Evolutionary conservation across 2,113 vertebrate genomes (phyloP).

Genomic region (Melanerpes formicivorus): DNA sequence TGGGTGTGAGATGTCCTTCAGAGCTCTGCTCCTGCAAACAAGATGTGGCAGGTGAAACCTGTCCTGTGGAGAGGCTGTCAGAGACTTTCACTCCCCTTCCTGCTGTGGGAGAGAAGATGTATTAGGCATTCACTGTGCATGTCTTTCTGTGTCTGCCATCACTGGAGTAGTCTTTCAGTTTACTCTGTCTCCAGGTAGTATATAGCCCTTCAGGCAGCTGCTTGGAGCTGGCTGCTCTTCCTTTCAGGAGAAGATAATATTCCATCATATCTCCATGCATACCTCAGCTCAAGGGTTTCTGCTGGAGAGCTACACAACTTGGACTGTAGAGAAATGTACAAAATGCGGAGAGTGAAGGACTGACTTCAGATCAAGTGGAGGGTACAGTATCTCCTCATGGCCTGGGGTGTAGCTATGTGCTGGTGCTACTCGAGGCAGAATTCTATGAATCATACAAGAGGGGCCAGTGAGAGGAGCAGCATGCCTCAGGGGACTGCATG

Average conservation of each 20-base stretch:
- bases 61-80: neutral
- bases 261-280: accelerated
- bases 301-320: neutral
- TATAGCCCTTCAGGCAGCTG: neutral
- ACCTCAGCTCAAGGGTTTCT: neutral
- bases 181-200: neutral
- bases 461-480: neutral
- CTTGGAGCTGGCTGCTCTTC: neutral
- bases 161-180: neutral
- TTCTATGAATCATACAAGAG: neutral
- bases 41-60: neutral
- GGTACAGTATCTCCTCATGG: neutral
- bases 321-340: neutral
- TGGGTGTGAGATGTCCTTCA: neutral
- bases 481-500: neutral
- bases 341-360: neutral
- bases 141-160: neutral
- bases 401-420: neutral
- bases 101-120: neutral
- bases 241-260: neutral
- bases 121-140: neutral
- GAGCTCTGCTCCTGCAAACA: neutral
- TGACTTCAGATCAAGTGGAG: neutral
- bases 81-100: neutral
- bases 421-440: neutral